Conservation (phyloP, 2,797 vertebrate species). For the Mus spretus region DNA sequence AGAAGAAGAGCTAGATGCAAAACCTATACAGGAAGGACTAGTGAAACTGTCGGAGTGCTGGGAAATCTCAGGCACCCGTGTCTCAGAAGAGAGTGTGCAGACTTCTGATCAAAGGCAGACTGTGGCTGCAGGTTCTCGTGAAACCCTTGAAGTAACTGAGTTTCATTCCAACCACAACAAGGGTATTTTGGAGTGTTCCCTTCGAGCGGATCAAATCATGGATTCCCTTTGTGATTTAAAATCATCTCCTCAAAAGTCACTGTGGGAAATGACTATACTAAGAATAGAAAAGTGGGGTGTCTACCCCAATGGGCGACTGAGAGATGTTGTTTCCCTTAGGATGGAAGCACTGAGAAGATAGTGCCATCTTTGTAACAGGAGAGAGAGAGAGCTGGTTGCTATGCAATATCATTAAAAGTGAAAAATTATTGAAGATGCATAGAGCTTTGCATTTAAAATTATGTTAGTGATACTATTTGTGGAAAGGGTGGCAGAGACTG, state of each 20-base stretch:
- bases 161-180: not conserved
- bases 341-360: not conserved
- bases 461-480: not conserved
- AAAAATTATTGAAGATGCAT: not conserved
- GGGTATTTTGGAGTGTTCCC: not conserved
- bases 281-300: not conserved
- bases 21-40: not conserved
- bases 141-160: not conserved
- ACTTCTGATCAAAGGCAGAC: not conserved
- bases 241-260: not conserved
- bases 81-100: not conserved
- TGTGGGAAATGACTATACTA: not conserved
- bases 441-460: not conserved
- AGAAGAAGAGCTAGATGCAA: not conserved
- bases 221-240: conserved; percentile 24
- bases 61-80: not conserved
- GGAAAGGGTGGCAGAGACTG: not conserved
- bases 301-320: not conserved
- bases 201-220: not conserved
- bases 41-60: not conserved
- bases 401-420: not conserved
- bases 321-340: not conserved
- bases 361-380: not conserved
- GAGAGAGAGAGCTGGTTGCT: not conserved
- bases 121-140: not conserved